phyloP scores from a whole-genome alignment of 2,113 vertebrate genomes.

The Cygnus atratus region DNA sequence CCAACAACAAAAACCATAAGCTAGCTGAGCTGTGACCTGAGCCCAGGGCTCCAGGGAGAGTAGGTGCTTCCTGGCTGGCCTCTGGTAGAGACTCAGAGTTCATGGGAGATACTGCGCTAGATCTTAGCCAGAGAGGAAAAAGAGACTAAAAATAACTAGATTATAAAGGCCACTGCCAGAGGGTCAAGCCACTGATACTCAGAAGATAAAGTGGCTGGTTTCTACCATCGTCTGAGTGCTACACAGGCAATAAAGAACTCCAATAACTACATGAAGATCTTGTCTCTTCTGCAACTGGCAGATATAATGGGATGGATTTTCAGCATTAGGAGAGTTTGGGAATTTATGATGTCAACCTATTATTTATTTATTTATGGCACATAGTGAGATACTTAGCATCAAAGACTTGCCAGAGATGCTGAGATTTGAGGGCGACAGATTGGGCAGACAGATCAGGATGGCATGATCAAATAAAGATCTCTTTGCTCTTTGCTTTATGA shows the following conservation, averaged over 20 bases:
- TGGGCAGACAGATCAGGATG: not conserved
- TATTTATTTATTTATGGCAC: not conserved
- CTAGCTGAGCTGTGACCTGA: not conserved
- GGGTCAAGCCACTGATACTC: not conserved
- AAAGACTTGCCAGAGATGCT: not conserved
- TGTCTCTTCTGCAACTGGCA: not conserved
- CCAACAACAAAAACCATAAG: not conserved
- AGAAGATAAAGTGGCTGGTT: not conserved
- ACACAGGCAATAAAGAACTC: not conserved
- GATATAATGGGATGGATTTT: not conserved
- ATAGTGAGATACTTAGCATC: not conserved
- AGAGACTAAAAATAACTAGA: conserved; percentile 7
- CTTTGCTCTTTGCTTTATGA: not conserved
- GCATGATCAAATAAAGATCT: not conserved
- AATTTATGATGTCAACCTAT: not conserved
- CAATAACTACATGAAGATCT: not conserved
- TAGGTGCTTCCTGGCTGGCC: not conserved
- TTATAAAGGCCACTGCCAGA: not conserved
- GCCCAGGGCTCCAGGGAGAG: not conserved
- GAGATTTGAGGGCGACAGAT: not conserved
- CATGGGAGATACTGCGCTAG: not conserved
- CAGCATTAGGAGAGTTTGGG: not conserved
- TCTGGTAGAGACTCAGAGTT: not conserved
- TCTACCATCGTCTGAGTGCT: not conserved
- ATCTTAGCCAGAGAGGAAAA: not conserved